These are phyloP conservation scores for Bombus terrestris DNA, from an alignment of 1,140 invertebrate genomes.

Conservation along the genomic window DNA sequence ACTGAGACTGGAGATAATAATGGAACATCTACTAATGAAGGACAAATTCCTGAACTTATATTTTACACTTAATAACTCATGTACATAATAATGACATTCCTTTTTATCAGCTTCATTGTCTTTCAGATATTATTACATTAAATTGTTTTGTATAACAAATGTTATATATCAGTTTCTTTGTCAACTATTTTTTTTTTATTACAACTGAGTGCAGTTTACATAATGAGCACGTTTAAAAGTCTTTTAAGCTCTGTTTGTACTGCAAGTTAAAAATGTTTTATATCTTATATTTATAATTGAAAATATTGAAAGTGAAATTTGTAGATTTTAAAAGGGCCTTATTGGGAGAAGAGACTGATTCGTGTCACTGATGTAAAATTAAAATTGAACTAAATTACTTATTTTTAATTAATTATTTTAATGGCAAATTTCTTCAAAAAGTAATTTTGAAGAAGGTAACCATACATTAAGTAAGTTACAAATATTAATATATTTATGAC, in stretches of 20 bases:
- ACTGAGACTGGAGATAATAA: slow-evolving; percentile 95
- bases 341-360: slow-evolving; percentile 56
- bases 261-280: slow-evolving; percentile 26
- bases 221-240: slow-evolving; percentile 7
- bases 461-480: slow-evolving; percentile 24
- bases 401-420: slow-evolving; percentile 45
- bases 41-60: slow-evolving; percentile 95
- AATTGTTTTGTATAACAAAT: slow-evolving; percentile 42
- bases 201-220: slow-evolving; percentile 35
- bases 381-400: slow-evolving; percentile 40
- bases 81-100: slow-evolving; percentile 59
- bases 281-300: slow-evolving; percentile 10
- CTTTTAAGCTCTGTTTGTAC: background rate
- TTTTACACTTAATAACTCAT: slow-evolving; percentile 85
- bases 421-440: slow-evolving; percentile 30
- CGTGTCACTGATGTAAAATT: slow-evolving; percentile 31
- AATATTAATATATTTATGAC: slow-evolving; percentile 46
- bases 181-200: slow-evolving; percentile 49
- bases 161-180: slow-evolving; percentile 55
- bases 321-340: slow-evolving; percentile 47
- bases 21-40: slow-evolving; percentile 94
- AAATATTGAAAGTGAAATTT: slow-evolving; percentile 25
- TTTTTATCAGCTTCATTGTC: slow-evolving; percentile 43
- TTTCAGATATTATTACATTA: slow-evolving; percentile 52
- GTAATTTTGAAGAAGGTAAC: background rate